phyloP scores from a whole-genome alignment of 2,888 invertebrate species.

The Calliphora vomitoria region DNA sequence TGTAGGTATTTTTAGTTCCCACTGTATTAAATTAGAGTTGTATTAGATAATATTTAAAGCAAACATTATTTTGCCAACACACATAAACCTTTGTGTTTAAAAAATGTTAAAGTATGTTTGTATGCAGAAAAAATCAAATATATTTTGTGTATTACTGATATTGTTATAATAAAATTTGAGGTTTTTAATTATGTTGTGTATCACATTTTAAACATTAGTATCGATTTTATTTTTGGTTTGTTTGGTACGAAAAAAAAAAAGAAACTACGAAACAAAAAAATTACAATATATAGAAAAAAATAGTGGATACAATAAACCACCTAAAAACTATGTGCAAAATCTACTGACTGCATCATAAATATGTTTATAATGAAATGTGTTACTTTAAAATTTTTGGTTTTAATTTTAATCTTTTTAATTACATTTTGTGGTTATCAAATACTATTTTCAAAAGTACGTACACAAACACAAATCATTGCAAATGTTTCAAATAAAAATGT shows the following conservation, averaged over 20 bases:
- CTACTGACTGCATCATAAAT: neutral
- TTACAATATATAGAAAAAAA: slow-evolving; percentile 1
- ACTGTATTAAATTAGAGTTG: neutral
- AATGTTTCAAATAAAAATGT: neutral
- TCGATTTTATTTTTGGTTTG: slow-evolving; percentile 56
- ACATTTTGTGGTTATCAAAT: slow-evolving; percentile 67
- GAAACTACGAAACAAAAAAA: slow-evolving; percentile 1
- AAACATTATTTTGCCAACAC: slow-evolving; percentile 22
- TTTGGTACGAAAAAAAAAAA: slow-evolving; percentile 21
- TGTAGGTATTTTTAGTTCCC: neutral
- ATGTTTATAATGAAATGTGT: slow-evolving; percentile 60
- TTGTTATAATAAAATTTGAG: slow-evolving; percentile 56
- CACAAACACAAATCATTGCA: neutral
- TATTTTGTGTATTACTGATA: neutral
- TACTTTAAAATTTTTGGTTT: slow-evolving; percentile 54
- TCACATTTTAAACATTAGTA: slow-evolving; percentile 55
- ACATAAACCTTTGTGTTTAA: neutral
- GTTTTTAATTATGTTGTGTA: slow-evolving; percentile 56
- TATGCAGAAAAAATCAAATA: neutral
- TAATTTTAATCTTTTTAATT: slow-evolving; percentile 64
- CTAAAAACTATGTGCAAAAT: neutral
- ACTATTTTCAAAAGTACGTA: slow-evolving; percentile 44
- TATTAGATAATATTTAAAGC: slow-evolving; percentile 37
- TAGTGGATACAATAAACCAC: neutral
- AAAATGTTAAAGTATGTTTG: neutral